These are phyloP conservation scores for Triplophysa yarkandensis DNA, from an alignment of 2,797 vertebrate species.

Conservation along the genomic window DNA sequence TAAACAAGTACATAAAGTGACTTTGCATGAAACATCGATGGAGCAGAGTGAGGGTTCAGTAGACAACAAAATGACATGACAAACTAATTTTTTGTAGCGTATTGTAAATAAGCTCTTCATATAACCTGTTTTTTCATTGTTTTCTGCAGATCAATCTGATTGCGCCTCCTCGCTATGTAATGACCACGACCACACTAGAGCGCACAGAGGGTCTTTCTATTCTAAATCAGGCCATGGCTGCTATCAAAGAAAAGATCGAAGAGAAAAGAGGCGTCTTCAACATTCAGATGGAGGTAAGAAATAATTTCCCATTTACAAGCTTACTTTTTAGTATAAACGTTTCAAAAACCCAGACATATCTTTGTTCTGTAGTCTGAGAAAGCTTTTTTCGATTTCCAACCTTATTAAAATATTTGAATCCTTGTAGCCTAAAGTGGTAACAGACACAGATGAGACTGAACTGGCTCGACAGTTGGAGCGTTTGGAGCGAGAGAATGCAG, in stretches of 20 bases:
- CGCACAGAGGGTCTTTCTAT: slow-evolving; percentile 96
- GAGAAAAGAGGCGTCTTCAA: slow-evolving; percentile 98
- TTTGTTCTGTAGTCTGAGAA: too few species aligned
- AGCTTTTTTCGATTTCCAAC: background rate
- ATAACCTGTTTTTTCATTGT: too few species aligned
- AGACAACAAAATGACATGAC: too few species aligned
- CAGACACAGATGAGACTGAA: slow-evolving; percentile 97
- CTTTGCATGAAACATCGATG: too few species aligned
- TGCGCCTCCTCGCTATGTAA: slow-evolving; percentile 96
- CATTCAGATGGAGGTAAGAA: slow-evolving; percentile 94
- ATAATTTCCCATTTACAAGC: background rate
- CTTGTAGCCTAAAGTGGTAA: slow-evolving; percentile 93
- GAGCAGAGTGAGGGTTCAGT: too few species aligned
- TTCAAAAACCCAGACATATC: too few species aligned
- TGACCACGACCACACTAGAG: slow-evolving; percentile 98
- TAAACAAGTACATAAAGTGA: too few species aligned
- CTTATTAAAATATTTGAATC: background rate
- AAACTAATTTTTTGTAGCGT: too few species aligned
- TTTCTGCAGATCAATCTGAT: slow-evolving; percentile 91
- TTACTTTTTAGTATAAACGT: background rate
- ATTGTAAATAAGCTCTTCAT: too few species aligned
- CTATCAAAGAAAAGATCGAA: slow-evolving; percentile 98
- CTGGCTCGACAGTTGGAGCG: slow-evolving; percentile 93
- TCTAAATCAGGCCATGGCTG: slow-evolving; percentile 96
- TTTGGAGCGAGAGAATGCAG: slow-evolving; percentile 96